Evolutionary conservation across 2,113 vertebrate genomes (phyloP).

Genomic region (Rhinolophus ferrumequinum): DNA sequence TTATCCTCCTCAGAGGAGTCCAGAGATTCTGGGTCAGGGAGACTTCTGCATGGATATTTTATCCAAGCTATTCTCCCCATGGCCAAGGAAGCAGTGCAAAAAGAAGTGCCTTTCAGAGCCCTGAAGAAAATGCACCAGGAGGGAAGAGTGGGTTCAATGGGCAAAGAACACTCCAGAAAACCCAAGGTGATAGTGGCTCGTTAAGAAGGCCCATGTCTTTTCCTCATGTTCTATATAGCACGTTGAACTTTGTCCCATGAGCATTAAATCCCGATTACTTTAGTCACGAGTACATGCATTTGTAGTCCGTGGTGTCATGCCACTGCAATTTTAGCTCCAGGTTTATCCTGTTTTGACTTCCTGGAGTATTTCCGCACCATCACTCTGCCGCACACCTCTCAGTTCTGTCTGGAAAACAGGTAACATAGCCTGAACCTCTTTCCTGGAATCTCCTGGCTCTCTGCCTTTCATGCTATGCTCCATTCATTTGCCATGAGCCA

Average conservation of each 20-base stretch:
- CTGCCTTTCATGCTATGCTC: not conserved
- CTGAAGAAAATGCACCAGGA: slow-evolving; percentile 46
- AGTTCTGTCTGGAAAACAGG: not conserved
- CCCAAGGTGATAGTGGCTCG: not conserved
- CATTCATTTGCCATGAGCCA: not conserved
- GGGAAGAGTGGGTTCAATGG: not conserved
- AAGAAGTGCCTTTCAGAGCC: not conserved
- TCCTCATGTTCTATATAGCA: not conserved
- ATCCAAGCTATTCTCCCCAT: slow-evolving; percentile 31
- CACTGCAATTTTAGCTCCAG: not conserved
- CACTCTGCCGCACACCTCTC: not conserved
- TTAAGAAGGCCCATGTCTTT: not conserved
- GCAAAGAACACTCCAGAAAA: slow-evolving; percentile 35
- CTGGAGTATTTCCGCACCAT: not conserved
- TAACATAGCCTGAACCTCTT: not conserved
- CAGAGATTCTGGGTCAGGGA: slow-evolving; percentile 35
- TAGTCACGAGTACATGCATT: not conserved
- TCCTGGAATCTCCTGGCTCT: not conserved
- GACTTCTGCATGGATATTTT: not conserved
- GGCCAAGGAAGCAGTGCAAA: slow-evolving; percentile 33
- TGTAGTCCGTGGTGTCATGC: not conserved
- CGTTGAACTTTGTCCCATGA: not conserved
- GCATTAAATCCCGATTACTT: not conserved
- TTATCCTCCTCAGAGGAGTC: slow-evolving; percentile 11
- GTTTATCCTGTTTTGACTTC: not conserved